Base-by-base conservation (phyloP, 2,888 invertebrate species). In the Bhutanitis thaidina region DNA sequence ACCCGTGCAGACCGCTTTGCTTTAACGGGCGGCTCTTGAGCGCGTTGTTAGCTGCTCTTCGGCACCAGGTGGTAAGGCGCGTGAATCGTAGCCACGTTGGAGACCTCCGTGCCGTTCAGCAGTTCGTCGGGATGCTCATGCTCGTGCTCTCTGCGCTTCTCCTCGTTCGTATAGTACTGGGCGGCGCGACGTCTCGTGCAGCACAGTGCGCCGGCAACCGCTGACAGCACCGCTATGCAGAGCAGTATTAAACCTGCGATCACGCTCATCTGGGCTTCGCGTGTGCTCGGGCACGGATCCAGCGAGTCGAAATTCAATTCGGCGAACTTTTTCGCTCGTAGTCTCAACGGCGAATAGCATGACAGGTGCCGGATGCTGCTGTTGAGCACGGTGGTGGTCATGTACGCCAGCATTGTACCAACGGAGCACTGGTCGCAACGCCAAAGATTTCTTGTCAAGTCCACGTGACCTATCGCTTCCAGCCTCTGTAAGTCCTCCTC, bases 111-210 rank as follows among this genome's bases (percentile, higher is more conserved):
- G 36, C 73, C 75, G 1, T 72, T 71, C 9, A 84, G 61, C 49
- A 82, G 62, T 55, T 86, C 85, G 1, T 85, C 87, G 0, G 87
- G 86, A 43, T 83, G 83, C 0, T 87, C 85, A 44, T 75, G 80
- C 43, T 76, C 78, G 40, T 74, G 83, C 57, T 83, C 81, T 7
- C 78, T 71, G 1, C 84, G 71, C 58, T 93, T 93, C 71, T 94
- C 95, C 76, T 95, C 95, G 69, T 95, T 92, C 8, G 95, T 96
- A 74, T 95, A 95, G 78, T 96, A 96, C 40, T 92, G 92, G 3
- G 93, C 93, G 3, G 93, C 93, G 58, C 93, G 91, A 52, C 93
- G 92, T 37, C 93, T 90, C 61, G 94, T 93, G 64, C 93, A 94
- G 62, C 92, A 91, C 45, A 94, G 81, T 1, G 91, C 91, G 0